Conservation (phyloP, 2,888 invertebrate species). For the Ligdia adustata region DNA sequence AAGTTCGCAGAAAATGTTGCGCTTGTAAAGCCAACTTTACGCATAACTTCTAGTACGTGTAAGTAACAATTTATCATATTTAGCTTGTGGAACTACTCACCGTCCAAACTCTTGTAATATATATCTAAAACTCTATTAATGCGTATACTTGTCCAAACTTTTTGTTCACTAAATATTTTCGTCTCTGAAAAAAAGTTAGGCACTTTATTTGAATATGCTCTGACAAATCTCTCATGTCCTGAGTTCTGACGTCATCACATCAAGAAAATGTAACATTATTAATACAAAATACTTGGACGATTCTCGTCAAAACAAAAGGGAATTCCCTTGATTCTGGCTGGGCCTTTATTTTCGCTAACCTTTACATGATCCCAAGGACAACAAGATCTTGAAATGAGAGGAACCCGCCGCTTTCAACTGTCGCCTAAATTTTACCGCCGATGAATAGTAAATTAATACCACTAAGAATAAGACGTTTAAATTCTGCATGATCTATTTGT, state of each 20-base stretch:
- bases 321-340: constrained; percentile 1
- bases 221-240: no score
- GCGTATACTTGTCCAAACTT: constrained; percentile 54
- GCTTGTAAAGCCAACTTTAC: no score
- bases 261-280: no score
- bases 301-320: neutral
- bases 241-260: no score
- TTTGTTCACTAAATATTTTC: constrained; percentile 54
- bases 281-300: no score
- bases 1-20: no score
- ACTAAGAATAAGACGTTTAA: constrained; percentile 1
- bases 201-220: no score
- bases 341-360: constrained; percentile 46
- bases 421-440: constrained; percentile 40
- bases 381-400: constrained; percentile 62
- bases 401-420: constrained; percentile 52
- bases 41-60: no score
- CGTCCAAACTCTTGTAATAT: constrained; percentile 53
- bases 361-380: constrained; percentile 62
- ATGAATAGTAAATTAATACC: neutral
- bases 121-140: constrained; percentile 67
- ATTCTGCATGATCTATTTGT: constrained; percentile 9
- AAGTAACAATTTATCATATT: no score
- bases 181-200: constrained; percentile 43
- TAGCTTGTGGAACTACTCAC: constrained; percentile 61